Evolutionary conservation across 2,113 vertebrate species (phyloP).

Genomic region (Monopterus albus): DNA sequence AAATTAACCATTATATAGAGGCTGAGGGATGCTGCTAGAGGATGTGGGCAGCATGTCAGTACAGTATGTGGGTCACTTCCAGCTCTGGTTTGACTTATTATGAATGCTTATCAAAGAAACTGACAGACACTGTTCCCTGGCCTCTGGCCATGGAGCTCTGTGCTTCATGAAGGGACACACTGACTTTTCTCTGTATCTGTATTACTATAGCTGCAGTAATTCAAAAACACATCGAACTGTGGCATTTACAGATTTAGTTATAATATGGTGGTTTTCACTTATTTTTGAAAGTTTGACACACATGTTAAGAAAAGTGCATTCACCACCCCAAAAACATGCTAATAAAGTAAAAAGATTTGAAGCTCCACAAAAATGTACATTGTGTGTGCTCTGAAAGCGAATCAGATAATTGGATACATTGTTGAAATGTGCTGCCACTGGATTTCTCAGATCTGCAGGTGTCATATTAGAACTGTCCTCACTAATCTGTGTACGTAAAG

Average conservation of each 20-base stretch:
- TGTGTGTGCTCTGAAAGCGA: no score
- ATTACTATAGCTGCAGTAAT: constrained; percentile 16
- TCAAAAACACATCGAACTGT: constrained; percentile 28
- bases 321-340: no score
- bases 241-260: not conserved
- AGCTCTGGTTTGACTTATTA: constrained; percentile 53
- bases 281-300: not conserved
- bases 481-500: no score
- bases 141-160: constrained; percentile 33
- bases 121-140: constrained; percentile 52
- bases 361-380: no score
- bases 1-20: constrained; percentile 48
- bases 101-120: constrained; percentile 64
- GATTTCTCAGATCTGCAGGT: no score
- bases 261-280: not conserved
- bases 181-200: constrained; percentile 44
- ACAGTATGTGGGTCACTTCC: constrained; percentile 70
- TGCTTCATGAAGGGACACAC: constrained; percentile 27
- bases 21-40: not conserved
- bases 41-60: constrained; percentile 32
- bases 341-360: no score
- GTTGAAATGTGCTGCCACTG: no score
- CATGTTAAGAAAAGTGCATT: no score
- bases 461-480: no score
- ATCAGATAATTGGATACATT: no score